Conservation (phyloP, 2,797 vertebrate species). For the Intellagama lesueurii region DNA sequence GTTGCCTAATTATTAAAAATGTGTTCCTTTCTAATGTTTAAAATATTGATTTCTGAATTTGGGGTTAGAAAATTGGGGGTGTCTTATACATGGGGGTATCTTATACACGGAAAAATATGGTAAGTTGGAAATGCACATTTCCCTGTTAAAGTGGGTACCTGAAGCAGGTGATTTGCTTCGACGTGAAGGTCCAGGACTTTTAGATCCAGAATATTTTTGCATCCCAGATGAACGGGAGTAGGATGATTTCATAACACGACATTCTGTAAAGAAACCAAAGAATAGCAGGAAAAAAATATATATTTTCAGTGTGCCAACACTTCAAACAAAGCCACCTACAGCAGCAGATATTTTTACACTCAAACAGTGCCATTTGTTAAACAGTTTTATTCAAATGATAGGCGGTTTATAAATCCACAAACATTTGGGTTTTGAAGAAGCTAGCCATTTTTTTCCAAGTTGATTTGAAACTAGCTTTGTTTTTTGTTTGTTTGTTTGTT, state of each 20-base stretch:
- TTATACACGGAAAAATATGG: too few relatives aligned
- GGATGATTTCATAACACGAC: slow-evolving; percentile 89
- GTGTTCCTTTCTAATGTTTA: too few relatives aligned
- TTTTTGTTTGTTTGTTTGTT: not conserved
- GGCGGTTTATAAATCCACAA: not conserved
- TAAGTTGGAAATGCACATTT: not conserved
- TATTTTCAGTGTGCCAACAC: not conserved
- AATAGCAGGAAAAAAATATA: not conserved
- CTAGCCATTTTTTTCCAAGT: not conserved
- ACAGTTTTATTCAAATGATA: not conserved
- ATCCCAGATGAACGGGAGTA: slow-evolving; percentile 83
- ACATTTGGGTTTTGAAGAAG: not conserved
- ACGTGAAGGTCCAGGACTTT: slow-evolving; percentile 87
- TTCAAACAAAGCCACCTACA: not conserved
- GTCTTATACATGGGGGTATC: too few relatives aligned
- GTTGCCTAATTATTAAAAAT: too few relatives aligned
- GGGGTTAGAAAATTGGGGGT: too few relatives aligned
- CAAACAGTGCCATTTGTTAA: slow-evolving; percentile 4
- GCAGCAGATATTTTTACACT: not conserved
- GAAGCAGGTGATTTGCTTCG: slow-evolving; percentile 93
- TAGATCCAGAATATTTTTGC: slow-evolving; percentile 79
- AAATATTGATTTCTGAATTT: too few relatives aligned
- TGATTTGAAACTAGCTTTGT: slow-evolving; percentile 12
- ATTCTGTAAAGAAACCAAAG: slow-evolving; percentile 81
- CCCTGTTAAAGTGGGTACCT: slow-evolving; percentile 77